phyloP scores from a whole-genome alignment of 2,888 invertebrate species.

The Odontocolon sp. region DNA sequence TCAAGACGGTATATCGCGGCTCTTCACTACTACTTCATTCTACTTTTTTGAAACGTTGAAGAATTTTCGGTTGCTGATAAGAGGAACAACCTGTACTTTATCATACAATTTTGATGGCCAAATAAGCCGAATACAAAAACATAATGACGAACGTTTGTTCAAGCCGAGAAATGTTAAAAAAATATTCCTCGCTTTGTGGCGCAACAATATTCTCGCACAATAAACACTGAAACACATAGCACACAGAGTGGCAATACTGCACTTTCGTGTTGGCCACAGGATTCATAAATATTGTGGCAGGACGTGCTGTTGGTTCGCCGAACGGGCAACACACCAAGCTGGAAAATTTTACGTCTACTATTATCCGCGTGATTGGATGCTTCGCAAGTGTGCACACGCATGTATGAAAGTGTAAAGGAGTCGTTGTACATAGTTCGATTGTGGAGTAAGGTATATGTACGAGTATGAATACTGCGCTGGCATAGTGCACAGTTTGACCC shows the following conservation, averaged over 20 bases:
- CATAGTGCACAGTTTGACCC: slow-evolving; percentile 76
- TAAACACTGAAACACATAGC: slow-evolving; percentile 12
- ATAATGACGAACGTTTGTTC: background rate
- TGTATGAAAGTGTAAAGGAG: slow-evolving; percentile 1
- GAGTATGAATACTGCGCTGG: slow-evolving; percentile 57
- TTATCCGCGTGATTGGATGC: slow-evolving; percentile 51
- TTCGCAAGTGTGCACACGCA: background rate
- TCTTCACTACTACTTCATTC: background rate
- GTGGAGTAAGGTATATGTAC: slow-evolving; percentile 39
- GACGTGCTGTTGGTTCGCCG: background rate
- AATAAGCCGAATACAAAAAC: background rate
- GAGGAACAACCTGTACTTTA: background rate
- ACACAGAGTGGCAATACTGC: slow-evolving; percentile 56
- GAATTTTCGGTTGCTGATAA: background rate
- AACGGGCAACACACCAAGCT: slow-evolving; percentile 3
- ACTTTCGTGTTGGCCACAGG: slow-evolving; percentile 49
- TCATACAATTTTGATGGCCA: background rate
- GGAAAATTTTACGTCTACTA: slow-evolving; percentile 39
- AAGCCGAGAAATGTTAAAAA: background rate
- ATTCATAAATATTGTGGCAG: slow-evolving; percentile 63
- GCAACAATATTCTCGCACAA: background rate
- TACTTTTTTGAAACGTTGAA: background rate
- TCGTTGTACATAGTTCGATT: slow-evolving; percentile 31
- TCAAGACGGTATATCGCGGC: too few species aligned
- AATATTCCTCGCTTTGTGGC: background rate